Evolutionary conservation across 2,888 invertebrate species (phyloP).

Genomic region (Athalia rosae): DNA sequence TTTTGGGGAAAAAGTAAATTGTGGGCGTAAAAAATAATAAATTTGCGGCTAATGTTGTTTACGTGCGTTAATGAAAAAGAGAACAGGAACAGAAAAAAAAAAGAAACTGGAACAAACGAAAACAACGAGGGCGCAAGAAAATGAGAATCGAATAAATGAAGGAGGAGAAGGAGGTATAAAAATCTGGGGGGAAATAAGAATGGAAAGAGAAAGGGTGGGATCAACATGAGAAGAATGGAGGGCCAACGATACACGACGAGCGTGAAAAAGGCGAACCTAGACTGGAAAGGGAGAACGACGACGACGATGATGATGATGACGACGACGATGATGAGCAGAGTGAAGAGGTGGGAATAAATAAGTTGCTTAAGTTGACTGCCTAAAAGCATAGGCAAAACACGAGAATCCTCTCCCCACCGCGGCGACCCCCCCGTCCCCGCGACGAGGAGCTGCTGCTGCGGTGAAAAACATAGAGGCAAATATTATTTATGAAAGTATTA

Average conservation of each 20-base stretch:
- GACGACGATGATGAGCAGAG: not conserved
- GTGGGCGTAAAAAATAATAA: conserved; percentile 19
- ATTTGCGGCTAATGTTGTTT: conserved; percentile 43
- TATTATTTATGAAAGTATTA: conserved; percentile 51
- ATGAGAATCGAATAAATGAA: not conserved
- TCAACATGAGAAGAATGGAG: conserved; percentile 17
- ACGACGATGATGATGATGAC: not conserved
- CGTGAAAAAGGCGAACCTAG: conserved; percentile 10
- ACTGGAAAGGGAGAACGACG: not conserved
- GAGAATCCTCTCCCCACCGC: not conserved
- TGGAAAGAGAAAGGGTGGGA: not conserved
- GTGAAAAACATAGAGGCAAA: conserved; percentile 33
- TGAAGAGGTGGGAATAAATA: conserved; percentile 20
- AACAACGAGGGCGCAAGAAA: not conserved
- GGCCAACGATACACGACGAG: conserved; percentile 8
- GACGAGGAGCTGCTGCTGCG: not conserved
- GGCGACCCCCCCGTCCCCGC: not conserved
- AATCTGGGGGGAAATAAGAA: not conserved
- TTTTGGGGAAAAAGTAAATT: conserved; percentile 1
- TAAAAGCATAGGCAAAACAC: conserved; percentile 43
- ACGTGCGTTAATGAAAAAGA: not conserved
- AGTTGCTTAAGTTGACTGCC: conserved; percentile 22
- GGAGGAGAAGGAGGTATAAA: not conserved
- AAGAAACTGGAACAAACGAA: not conserved
- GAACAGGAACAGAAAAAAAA: not conserved